Conservation (phyloP, 2,888 invertebrate species). For the Ennomos fuscantarius region DNA sequence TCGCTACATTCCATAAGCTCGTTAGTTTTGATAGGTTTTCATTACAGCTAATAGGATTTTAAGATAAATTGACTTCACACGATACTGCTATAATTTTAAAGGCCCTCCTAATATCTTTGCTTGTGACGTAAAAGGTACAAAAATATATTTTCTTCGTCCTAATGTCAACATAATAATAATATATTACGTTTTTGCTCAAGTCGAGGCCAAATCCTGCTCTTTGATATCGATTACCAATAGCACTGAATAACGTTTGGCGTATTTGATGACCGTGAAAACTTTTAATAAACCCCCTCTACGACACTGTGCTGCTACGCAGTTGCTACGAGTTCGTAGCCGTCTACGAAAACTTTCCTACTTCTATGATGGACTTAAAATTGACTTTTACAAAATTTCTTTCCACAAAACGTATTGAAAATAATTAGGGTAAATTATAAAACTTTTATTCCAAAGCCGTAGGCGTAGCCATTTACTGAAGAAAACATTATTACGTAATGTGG, state of each 20-base stretch:
- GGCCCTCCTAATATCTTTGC: not conserved
- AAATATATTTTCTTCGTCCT: conserved; percentile 13
- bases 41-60: not conserved
- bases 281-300: conserved; percentile 16
- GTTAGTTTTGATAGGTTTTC: not conserved
- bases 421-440: conserved; percentile 13
- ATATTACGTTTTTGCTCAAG: conserved; percentile 6
- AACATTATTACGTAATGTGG: conserved; percentile 28
- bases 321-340: conserved; percentile 18
- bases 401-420: conserved; percentile 2
- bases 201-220: conserved; percentile 4
- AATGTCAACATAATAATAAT: conserved; percentile 10
- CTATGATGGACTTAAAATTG: conserved; percentile 3
- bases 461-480: conserved; percentile 19
- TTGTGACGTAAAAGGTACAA: conserved; percentile 28
- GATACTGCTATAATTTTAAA: not conserved
- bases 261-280: conserved; percentile 4
- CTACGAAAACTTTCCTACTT: conserved; percentile 9
- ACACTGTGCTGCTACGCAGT: conserved; percentile 12
- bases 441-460: conserved; percentile 13
- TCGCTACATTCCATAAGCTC: conserved; percentile 20
- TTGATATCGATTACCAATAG: conserved; percentile 16
- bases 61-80: not conserved
- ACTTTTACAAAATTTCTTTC: not conserved
- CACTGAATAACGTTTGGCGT: conserved; percentile 7